Evolutionary conservation across 2,113 vertebrate species (phyloP), one percentile per base, ranked within the genome.

Genomic region (Neolamprologus cancellatus): DNA sequence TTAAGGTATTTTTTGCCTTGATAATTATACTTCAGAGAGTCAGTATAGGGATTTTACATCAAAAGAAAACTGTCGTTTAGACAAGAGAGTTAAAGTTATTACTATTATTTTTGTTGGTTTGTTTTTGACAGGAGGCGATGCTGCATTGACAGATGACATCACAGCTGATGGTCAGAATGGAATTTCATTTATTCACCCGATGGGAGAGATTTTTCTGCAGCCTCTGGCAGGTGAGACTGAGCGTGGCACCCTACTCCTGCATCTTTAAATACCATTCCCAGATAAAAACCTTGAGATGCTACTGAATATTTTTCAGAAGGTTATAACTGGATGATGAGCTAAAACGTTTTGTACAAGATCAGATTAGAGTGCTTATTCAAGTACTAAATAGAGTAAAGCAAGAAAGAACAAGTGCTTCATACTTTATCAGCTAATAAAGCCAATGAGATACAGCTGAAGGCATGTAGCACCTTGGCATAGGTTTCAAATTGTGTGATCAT

Each of bases 171-270:
- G 97, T 28, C 96, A 97, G 86, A 96, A 97, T 90, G 98, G 97
- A 5, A 94, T 97, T 85, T 99, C 97, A 3, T 99, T 98, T 89
- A 94, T 98, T 83, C 96, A 97, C 79, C 97, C 97, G 4, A 94
- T 95, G 88, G 97, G 97, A 83, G 97, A 99, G 87, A 96, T 98
- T 87, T 99, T 97, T 93, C 94, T 99, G 54, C 97, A 97, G 85
- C 98, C 98, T 55, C 93, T 99, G 78, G 97, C 98, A 96, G 98
- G 97, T 98, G 92, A 89, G 85, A 9, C 83, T 87, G 25, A 23
- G 9, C 7, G 18, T 39, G 53, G 46, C 32, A 64, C 6, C 32
- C 32, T 20, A 36, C 18, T n/a, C 32, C 18, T 36, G 18, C 66
- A 34, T 52, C 13, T 10, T 32, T 64, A 76, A 76, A 48, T 76